A percentile compares a stretch with the other conserved stretches of the same genome.
Evolutionary conservation across 1,140 invertebrate species (phyloP).

Genomic region (Dendrolimus kikuchii): DNA sequence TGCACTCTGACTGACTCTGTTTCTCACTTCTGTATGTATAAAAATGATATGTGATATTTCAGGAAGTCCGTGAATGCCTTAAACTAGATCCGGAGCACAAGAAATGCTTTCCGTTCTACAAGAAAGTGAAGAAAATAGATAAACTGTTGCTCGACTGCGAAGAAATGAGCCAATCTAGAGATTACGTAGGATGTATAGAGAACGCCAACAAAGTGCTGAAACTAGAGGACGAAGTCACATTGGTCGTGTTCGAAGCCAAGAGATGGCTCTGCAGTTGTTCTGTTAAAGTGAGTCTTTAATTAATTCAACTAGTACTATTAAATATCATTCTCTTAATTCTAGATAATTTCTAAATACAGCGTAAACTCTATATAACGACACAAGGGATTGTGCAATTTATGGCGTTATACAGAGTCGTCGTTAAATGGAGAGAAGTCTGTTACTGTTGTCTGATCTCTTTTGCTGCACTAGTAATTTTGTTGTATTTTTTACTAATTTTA

Average conservation of each 20-base stretch:
- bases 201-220: constrained; percentile 79
- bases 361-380: too few relatives aligned
- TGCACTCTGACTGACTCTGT: too few relatives aligned
- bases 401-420: too few relatives aligned
- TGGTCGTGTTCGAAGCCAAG: constrained; percentile 83
- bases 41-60: constrained; percentile 27
- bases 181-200: constrained; percentile 84
- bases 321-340: constrained; percentile 1
- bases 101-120: constrained; percentile 96
- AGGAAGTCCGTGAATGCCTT: constrained; percentile 96
- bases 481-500: too few relatives aligned
- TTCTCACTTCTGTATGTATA: not conserved
- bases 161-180: constrained; percentile 76
- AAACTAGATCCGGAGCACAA: constrained; percentile 99
- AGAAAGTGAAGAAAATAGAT: constrained; percentile 96
- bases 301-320: not conserved
- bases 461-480: too few relatives aligned
- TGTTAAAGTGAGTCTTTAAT: constrained; percentile 62
- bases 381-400: too few relatives aligned
- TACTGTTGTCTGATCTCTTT: too few relatives aligned
- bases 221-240: constrained; percentile 79
- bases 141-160: constrained; percentile 87
- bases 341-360: too few relatives aligned
- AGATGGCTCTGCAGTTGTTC: constrained; percentile 84
- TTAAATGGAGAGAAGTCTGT: too few relatives aligned